A percentile compares a stretch with the other conserved stretches of the same genome.
phyloP scores from a whole-genome alignment of 2,797 vertebrate genomes.

The Nannoperca australis region DNA sequence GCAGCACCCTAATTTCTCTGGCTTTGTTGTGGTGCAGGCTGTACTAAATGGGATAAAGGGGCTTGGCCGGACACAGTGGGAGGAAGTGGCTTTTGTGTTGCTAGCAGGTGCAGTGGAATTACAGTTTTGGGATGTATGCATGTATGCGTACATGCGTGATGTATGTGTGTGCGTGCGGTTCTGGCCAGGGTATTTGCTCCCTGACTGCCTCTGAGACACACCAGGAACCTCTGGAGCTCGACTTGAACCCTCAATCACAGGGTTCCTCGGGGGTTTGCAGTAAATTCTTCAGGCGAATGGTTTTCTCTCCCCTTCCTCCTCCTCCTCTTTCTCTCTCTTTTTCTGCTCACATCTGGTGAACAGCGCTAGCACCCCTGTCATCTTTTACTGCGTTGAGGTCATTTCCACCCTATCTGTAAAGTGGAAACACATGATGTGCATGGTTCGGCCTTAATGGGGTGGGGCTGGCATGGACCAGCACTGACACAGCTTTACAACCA shows the following conservation, averaged over 20 bases:
- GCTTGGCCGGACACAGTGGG: slow-evolving; percentile 78
- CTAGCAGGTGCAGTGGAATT: slow-evolving; percentile 84
- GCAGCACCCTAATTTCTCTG: slow-evolving; percentile 82
- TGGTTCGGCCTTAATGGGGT: slow-evolving; percentile 81
- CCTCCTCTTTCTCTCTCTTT: slow-evolving; percentile 60
- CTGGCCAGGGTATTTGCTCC: slow-evolving; percentile 44
- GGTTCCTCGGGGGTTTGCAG: slow-evolving; percentile 83
- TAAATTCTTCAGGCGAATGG: slow-evolving; percentile 86
- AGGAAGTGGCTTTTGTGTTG: slow-evolving; percentile 86
- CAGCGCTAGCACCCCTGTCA: slow-evolving; percentile 85
- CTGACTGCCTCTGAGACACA: slow-evolving; percentile 78
- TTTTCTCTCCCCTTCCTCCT: slow-evolving; percentile 77
- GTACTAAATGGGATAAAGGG: slow-evolving; percentile 80
- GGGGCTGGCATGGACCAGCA: slow-evolving; percentile 80
- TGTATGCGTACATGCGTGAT: slow-evolving; percentile 22
- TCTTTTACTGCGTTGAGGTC: slow-evolving; percentile 88
- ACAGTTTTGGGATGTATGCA: slow-evolving; percentile 64
- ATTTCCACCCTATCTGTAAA: slow-evolving; percentile 87
- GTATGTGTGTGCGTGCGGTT: slow-evolving; percentile 29
- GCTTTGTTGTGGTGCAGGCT: slow-evolving; percentile 82
- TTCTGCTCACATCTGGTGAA: slow-evolving; percentile 86
- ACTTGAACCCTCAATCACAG: slow-evolving; percentile 86
- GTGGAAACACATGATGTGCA: slow-evolving; percentile 86
- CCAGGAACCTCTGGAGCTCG: slow-evolving; percentile 83
- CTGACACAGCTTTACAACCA: slow-evolving; percentile 76